phyloP scores from a whole-genome alignment of 2,888 invertebrate species.

The Noctua janthe region DNA sequence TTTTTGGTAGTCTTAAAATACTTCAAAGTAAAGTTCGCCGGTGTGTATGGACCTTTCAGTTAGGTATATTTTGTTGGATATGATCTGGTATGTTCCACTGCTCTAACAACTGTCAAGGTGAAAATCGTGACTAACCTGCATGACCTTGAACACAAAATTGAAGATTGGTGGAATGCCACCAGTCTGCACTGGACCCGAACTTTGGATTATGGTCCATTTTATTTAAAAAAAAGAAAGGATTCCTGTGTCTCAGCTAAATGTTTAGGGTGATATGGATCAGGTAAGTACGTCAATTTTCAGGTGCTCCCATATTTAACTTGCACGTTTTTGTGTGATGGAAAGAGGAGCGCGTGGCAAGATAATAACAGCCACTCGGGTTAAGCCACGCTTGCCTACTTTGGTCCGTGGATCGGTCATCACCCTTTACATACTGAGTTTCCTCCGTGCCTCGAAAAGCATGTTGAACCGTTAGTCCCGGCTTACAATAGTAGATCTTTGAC shows the following conservation, averaged over 20 bases:
- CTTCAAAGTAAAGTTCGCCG: constrained; percentile 46
- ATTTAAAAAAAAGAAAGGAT: not conserved
- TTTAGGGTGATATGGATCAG: not conserved
- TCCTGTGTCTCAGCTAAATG: not conserved
- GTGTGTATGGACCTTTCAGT: constrained; percentile 10
- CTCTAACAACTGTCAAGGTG: not conserved
- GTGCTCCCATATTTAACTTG: not conserved
- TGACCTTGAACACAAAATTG: not conserved
- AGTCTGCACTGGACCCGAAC: not conserved
- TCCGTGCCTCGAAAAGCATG: too few species aligned
- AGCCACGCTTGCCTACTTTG: too few species aligned
- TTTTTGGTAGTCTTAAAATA: constrained; percentile 57
- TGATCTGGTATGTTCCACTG: not conserved
- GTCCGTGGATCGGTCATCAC: too few species aligned
- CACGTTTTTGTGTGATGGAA: not conserved
- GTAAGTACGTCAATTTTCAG: not conserved
- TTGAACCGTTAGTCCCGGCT: too few species aligned
- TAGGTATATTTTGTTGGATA: constrained; percentile 10
- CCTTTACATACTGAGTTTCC: too few species aligned
- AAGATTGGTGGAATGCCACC: not conserved
- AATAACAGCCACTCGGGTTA: not conserved
- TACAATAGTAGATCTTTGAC: too few species aligned
- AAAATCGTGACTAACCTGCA: not conserved
- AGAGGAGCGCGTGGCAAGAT: not conserved
- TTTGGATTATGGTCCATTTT: not conserved